Evolutionary conservation across 2,888 invertebrate genomes (phyloP).

Genomic region (Amblyjoppa fuscipennis): DNA sequence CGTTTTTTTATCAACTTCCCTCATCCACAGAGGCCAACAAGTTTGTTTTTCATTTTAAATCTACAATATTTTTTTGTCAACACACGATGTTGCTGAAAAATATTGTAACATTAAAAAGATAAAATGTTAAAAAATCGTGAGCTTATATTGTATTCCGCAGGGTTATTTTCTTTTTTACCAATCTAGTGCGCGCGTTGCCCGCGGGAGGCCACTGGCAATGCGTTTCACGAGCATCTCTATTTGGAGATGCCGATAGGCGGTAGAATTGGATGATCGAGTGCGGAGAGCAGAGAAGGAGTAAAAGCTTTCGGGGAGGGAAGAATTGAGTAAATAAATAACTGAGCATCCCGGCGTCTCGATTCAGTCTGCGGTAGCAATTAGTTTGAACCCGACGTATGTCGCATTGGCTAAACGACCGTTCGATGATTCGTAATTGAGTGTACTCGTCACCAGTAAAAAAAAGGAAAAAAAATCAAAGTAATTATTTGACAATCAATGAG

Average conservation of each 20-base stretch:
- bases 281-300: slow-evolving; percentile 72
- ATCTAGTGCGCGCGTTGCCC: slow-evolving; percentile 38
- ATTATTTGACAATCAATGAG: not conserved
- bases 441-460: not conserved
- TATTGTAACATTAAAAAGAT: no score
- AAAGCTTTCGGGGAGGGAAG: slow-evolving; percentile 74
- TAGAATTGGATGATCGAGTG: slow-evolving; percentile 78
- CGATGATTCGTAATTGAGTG: not conserved
- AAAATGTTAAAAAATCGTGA: no score
- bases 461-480: not conserved
- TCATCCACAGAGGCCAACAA: no score
- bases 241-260: slow-evolving; percentile 79
- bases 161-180: not conserved
- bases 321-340: slow-evolving; percentile 83
- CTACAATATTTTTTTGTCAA: no score
- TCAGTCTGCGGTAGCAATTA: slow-evolving; percentile 78
- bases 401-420: slow-evolving; percentile 3
- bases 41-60: no score
- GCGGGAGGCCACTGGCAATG: slow-evolving; percentile 64
- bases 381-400: slow-evolving; percentile 47
- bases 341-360: slow-evolving; percentile 77
- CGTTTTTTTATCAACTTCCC: no score
- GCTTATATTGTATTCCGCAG: no score
- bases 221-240: slow-evolving; percentile 72
- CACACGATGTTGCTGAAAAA: no score